Evolutionary conservation across 1,140 invertebrate species (phyloP), one percentile per base, ranked within the genome.

Genomic region (Leptinotarsa undecemlineata): DNA sequence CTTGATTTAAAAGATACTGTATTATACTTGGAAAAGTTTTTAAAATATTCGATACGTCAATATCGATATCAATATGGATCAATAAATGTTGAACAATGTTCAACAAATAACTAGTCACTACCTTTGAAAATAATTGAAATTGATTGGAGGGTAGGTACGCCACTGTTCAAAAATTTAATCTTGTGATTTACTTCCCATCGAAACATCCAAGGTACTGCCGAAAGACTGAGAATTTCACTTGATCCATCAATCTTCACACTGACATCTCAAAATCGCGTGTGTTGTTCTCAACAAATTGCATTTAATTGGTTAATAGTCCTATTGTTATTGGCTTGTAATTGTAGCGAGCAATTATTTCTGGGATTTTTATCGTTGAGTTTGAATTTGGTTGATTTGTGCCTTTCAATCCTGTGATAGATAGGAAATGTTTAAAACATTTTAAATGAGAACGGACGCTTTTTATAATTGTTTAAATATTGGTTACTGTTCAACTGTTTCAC

Each of bases 251-350:
- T 71, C 69, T 71, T 71, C 11, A 64, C 51, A 64, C 71, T 64
- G 61, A 75, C 74, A 75, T 48, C n/a, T 57, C 42, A 75, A 75
- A 75, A 75, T 75, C 74, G 74, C 74, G 74, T 75, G 74, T 20
- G 74, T 60, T 70, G 20, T 71, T 57, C 60, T 68, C 64, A 74
- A 74, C 66, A 75, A 71, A 75, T 75, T 75, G 74, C 70, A 75
- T 75, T 75, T 75, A 75, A 75, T 75, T 72, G 74, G 63, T 71
- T 71, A 71, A 75, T 75, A 66, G 74, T 67, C 60, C 61, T 67
- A 20, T 67, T 72, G 61, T 75, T 72, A 67, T 75, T 74, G 73
- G 66, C 48, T 70, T 75, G 69, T 70, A 75, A 72, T 69, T 69
- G 74, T 57, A 8, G 48, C n/a, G 57, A 66, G 57, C 48, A 68